Base-by-base conservation (phyloP, 2,888 invertebrate genomes). In the Aporophyla nigra region DNA sequence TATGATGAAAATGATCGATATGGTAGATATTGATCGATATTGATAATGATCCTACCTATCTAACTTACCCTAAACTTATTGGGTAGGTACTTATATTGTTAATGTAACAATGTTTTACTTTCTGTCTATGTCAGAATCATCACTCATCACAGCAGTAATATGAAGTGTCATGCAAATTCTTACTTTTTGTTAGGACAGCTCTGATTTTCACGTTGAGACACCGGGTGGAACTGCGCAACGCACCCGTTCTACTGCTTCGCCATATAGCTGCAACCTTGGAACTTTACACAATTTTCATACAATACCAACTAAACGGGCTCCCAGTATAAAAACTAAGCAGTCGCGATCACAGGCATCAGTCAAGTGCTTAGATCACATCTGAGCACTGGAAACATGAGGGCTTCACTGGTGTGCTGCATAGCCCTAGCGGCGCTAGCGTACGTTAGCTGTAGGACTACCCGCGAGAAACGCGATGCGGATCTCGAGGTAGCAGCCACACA, bases 401-500 rank as follows among this genome's bases (percentile, higher is more conserved):
- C 85, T 83, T 90, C 94, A 89, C 80, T 96, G 71, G 86, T 96
- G 88, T 93, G 94, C 88, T 94, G 94, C 94, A 89, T 97, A 92
- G 90, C 94, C 84, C 67, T 97, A 88, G 92, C 97, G 94, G 94
- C 97, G 93, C 88, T 97, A 92, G 94, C 97, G 80, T 94, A 96
- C 87, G 93, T 97, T 88, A 93, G 97, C 93, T 90, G 97, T 90
- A 96, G 97, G 66, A 94, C 97, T 83, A 90, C 95, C 63, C 94
- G 97, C 80, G 94, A 95, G 83, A 94, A 94, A 86, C 94, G 96
- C 43, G 96, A 95, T 80, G 95, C 95, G n/a, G 97, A 97, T 87
- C 92, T 97, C 77, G 97, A 97, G 78, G 92, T 93, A 46, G 97
- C 97, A 0, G 97, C 97, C 65, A 93, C 90, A 24, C 77, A 78